These are phyloP conservation scores for Himalopsyche japonica DNA, from an alignment of 2,888 invertebrate species.

Conservation along the genomic window DNA sequence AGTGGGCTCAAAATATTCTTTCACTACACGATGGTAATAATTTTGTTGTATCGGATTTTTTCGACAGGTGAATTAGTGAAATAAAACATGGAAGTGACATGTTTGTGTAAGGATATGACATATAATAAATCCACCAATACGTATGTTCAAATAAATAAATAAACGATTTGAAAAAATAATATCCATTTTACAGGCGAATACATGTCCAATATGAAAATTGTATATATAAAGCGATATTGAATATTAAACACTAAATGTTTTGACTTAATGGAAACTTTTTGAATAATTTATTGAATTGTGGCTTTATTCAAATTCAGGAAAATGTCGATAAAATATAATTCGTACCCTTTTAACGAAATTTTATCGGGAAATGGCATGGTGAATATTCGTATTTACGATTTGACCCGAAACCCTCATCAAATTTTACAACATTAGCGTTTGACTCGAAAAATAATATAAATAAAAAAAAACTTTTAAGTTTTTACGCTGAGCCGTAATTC, in stretches of 20 bases:
- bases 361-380: neutral
- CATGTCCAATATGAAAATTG: too few relatives aligned
- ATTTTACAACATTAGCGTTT: neutral
- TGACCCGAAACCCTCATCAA: neutral
- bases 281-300: neutral
- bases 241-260: too few relatives aligned
- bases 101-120: neutral
- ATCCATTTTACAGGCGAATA: too few relatives aligned
- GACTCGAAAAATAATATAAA: neutral
- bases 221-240: too few relatives aligned
- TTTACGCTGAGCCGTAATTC: neutral
- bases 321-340: neutral
- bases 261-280: neutral
- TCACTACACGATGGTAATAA: neutral
- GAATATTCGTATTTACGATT: neutral
- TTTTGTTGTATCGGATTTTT: neutral
- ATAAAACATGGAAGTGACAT: neutral
- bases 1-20: neutral
- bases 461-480: constrained; percentile 2
- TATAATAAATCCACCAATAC: too few relatives aligned
- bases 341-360: neutral
- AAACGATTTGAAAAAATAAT: too few relatives aligned
- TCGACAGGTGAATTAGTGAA: neutral
- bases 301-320: neutral
- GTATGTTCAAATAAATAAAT: too few relatives aligned